A percentile compares a stretch with the other conserved stretches of the same genome.
Conservation (phyloP, 2,797 vertebrate species). For the Propithecus perrieri region DNA sequence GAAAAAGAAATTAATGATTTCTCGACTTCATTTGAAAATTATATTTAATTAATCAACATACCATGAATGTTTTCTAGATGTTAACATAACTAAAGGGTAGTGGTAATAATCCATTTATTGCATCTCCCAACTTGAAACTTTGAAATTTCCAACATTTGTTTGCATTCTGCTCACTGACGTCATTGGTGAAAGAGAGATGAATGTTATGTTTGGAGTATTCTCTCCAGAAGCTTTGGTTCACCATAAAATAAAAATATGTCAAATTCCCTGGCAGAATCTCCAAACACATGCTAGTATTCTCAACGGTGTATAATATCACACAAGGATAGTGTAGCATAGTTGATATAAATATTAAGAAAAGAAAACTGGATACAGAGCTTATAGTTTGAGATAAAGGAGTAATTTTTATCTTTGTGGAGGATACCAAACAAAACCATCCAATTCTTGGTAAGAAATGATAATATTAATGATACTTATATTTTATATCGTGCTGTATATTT, state of each 20-base stretch:
- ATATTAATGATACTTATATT: not conserved
- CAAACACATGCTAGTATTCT: not conserved
- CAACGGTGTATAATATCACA: not conserved
- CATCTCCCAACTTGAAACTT: not conserved
- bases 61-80: not conserved
- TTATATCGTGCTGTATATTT: not conserved
- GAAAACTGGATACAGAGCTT: not conserved
- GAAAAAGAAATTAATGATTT: slow-evolving; percentile 23
- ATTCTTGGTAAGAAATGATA: not conserved
- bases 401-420: slow-evolving; percentile 14
- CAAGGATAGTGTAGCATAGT: not conserved
- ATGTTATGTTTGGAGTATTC: not conserved
- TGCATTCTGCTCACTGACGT: not conserved
- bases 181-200: not conserved
- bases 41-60: not conserved
- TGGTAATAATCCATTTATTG: not conserved
- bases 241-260: not conserved
- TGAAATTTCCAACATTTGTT: not conserved
- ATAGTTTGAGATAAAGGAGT: not conserved
- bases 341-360: not conserved
- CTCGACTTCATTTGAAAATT: slow-evolving; percentile 4
- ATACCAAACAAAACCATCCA: not conserved
- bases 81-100: not conserved
- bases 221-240: not conserved
- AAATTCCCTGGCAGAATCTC: not conserved